Evolutionary conservation across 2,888 invertebrate species (phyloP).

Genomic region (Pandemis cinnamomeana): DNA sequence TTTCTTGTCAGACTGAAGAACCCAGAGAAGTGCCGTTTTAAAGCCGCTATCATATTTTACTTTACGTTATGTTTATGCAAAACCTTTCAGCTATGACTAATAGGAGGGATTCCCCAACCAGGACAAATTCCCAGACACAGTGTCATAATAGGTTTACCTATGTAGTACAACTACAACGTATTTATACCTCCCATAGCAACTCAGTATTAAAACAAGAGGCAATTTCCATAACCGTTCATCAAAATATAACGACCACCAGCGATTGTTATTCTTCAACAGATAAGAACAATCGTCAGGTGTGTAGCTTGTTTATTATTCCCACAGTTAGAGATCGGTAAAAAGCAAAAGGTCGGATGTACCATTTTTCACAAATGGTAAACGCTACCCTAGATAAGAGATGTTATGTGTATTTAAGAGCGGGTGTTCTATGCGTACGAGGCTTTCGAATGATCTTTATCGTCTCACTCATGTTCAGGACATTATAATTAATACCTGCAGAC

Average conservation of each 20-base stretch:
- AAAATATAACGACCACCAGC: constrained; percentile 4
- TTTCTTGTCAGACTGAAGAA: no score
- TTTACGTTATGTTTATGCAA: neutral
- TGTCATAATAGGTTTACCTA: neutral
- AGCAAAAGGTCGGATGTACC: neutral
- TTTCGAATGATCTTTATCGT: neutral
- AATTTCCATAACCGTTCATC: constrained; percentile 7
- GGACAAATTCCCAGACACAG: neutral
- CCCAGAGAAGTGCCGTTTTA: no score
- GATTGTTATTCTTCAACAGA: constrained; percentile 9
- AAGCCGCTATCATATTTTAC: no score
- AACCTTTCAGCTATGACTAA: neutral
- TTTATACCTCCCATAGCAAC: neutral
- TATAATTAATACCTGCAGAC: no score
- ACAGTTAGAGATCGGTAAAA: neutral
- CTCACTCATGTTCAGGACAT: neutral
- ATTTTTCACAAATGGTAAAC: neutral
- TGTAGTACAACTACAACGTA: no score
- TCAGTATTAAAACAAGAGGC: neutral
- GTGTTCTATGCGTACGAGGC: neutral
- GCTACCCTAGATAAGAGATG: neutral
- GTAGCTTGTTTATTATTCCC: neutral
- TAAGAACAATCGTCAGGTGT: constrained; percentile 13
- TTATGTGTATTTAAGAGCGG: neutral
- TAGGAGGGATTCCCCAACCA: neutral